phyloP scores from a whole-genome alignment of 2,888 invertebrate genomes.

The Coleophora deauratella region DNA sequence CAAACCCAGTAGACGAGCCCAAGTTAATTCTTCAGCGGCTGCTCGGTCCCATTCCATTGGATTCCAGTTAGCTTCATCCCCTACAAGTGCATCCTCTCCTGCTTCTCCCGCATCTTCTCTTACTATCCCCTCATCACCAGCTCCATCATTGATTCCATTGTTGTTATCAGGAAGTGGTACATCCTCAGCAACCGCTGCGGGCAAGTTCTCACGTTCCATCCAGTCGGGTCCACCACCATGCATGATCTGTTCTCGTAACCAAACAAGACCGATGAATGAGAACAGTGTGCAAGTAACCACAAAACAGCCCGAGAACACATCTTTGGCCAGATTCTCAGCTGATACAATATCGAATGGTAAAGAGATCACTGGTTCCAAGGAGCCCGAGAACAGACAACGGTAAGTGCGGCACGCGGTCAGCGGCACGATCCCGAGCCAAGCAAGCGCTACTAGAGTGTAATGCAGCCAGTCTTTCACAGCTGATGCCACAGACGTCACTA shows the following conservation, averaged over 20 bases:
- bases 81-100: conserved; percentile 72
- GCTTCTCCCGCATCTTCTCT: conserved; percentile 53
- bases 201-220: conserved; percentile 83
- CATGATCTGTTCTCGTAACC: conserved; percentile 98
- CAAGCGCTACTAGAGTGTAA: conserved; percentile 96
- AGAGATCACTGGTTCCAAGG: conserved; percentile 88
- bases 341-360: conserved; percentile 94
- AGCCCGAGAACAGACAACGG: conserved; percentile 92
- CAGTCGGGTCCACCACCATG: conserved; percentile 98
- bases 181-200: conserved; percentile 64
- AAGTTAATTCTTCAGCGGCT: conserved; percentile 97
- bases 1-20: conserved; percentile 96
- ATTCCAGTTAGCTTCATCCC: conserved; percentile 95
- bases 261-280: conserved; percentile 97
- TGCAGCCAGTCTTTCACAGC: conserved; percentile 98
- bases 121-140: conserved; percentile 39
- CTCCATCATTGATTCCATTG: conserved; percentile 60
- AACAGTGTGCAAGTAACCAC: conserved; percentile 97
- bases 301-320: conserved; percentile 96
- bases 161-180: conserved; percentile 62
- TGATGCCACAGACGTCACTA: conserved; percentile 90
- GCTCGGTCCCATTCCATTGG: conserved; percentile 99
- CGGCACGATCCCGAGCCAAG: conserved; percentile 98
- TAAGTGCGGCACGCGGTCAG: conserved; percentile 97
- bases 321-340: conserved; percentile 92